phyloP scores from a whole-genome alignment of 2,797 vertebrate genomes.

The Glossophaga mutica region DNA sequence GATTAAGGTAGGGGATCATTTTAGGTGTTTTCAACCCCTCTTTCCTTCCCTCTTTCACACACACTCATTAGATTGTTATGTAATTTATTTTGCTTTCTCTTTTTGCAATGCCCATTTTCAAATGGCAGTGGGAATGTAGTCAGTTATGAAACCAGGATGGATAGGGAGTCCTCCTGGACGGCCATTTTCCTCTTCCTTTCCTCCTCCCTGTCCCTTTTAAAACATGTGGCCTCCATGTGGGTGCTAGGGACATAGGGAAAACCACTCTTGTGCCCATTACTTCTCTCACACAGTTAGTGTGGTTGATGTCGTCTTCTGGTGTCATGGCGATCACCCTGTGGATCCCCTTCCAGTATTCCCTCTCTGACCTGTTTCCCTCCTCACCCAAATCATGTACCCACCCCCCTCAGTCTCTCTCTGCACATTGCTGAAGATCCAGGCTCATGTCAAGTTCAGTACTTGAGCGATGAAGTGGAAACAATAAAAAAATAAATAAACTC shows the following conservation, averaged over 20 bases:
- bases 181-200: background rate
- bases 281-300: background rate
- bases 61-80: slow-evolving; percentile 43
- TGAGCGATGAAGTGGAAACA: slow-evolving; percentile 82
- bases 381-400: slow-evolving; percentile 60
- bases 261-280: slow-evolving; percentile 33
- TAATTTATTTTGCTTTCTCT: slow-evolving; percentile 71
- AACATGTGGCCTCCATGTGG: slow-evolving; percentile 18
- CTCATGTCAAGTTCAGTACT: slow-evolving; percentile 75
- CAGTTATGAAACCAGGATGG: slow-evolving; percentile 26
- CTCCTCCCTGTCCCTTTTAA: background rate
- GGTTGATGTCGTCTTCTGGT: slow-evolving; percentile 16
- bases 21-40: background rate
- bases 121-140: background rate
- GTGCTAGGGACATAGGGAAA: slow-evolving; percentile 52
- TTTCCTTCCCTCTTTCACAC: background rate
- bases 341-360: background rate
- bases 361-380: background rate
- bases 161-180: slow-evolving; percentile 33
- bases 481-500: background rate
- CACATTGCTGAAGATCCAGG: slow-evolving; percentile 79
- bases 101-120: slow-evolving; percentile 20
- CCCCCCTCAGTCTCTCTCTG: slow-evolving; percentile 72
- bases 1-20: background rate
- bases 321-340: background rate